Evolutionary conservation across 1,140 invertebrate species (phyloP), one percentile per base, ranked within the genome.

Genomic region (Cydia splendana): DNA sequence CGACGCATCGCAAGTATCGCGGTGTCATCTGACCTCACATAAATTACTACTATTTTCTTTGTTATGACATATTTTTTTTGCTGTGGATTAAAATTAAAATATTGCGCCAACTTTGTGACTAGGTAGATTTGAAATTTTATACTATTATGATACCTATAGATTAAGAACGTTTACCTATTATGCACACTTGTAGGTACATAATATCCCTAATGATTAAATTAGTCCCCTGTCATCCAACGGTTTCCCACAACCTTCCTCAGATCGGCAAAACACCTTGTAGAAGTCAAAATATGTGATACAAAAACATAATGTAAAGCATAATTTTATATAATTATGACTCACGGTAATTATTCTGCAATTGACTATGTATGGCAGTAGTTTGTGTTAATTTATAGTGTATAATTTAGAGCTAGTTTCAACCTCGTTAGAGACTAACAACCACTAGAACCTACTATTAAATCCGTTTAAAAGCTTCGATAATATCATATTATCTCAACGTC

Each of bases 21-120:
- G 12, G 12, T 6, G 34, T 71, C 67, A 18, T 45, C 7, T 71
- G 34, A 42, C 67, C 38, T 71, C 34, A 34, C 67, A 45, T 71
- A 71, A 71, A 71, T 71, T 18, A 38, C 67, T 71, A 15, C 67
- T 71, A 15, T 38, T 38, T 71, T 71, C 67, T 71, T 71, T 71
- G 67, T 71, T 53, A 53, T 71, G 34, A 2, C 67, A 34, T 30
- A 24, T 38, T 71, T 71, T 71, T 62, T 45, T 71, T 71, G 13
- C 9, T 38, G 38, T 3, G n/a, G 34, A 38, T 71, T n/a, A 9
- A 57, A 57, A 57, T 20, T 2, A 48, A 18, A 53, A 62, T 24
- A 24, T 62, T 62, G 57, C 57, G 6, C n/a, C 7, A 18, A 53
- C 51, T 38, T 38, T 38, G 34, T 7, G 42, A 45, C 42, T 45